These are phyloP conservation scores for Pangasius djambal DNA, from an alignment of 2,797 vertebrate genomes.

Conservation along the genomic window DNA sequence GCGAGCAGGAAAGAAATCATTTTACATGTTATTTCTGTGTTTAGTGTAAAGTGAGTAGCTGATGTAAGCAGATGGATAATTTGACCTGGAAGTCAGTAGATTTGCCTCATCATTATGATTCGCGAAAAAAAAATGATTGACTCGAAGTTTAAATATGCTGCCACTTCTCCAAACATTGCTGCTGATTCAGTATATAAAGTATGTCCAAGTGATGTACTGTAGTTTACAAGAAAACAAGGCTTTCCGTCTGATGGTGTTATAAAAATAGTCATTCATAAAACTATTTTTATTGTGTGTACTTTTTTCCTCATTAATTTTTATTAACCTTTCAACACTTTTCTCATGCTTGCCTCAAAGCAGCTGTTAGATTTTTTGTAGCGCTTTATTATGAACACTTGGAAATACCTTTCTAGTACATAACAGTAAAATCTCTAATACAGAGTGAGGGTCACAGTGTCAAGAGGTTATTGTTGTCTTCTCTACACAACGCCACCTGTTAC, in stretches of 20 bases:
- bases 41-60: not conserved
- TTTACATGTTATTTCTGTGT: not conserved
- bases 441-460: slow-evolving; percentile 22
- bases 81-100: not conserved
- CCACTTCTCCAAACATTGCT: not conserved
- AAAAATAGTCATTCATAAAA: slow-evolving; percentile 9
- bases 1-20: not conserved
- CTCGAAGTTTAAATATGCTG: not conserved
- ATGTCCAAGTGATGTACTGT: not conserved
- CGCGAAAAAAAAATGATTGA: not conserved
- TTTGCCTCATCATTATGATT: not conserved
- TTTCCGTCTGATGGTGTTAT: not conserved
- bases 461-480: slow-evolving; percentile 1
- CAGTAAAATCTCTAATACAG: not conserved
- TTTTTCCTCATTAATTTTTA: not conserved
- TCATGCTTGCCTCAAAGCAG: not conserved
- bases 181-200: not conserved
- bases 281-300: slow-evolving; percentile 4
- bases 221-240: not conserved
- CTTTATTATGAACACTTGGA: not conserved
- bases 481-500: not conserved
- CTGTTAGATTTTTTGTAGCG: not conserved
- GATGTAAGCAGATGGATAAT: not conserved
- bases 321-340: not conserved
- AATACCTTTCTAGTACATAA: slow-evolving; percentile 5